Evolutionary conservation across 2,888 invertebrate species (phyloP).

Genomic region (Tipula unca): DNA sequence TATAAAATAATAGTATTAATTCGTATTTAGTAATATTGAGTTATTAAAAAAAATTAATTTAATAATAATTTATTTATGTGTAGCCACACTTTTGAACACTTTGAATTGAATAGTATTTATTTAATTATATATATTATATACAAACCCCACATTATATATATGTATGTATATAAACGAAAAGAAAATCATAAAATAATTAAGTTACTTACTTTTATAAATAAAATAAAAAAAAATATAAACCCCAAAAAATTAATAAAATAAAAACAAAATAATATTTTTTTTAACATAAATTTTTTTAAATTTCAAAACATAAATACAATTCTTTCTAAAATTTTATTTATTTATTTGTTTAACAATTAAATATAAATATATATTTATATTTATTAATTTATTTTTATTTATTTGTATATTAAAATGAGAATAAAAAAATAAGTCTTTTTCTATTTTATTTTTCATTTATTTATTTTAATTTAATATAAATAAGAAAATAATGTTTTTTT

Average conservation of each 20-base stretch:
- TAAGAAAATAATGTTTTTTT: neutral
- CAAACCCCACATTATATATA: neutral
- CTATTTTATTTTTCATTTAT: neutral
- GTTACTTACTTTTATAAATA: neutral
- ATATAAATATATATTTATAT: neutral
- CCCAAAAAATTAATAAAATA: constrained; percentile 10
- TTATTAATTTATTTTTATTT: neutral
- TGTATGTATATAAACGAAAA: neutral
- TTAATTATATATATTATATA: neutral
- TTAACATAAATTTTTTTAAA: neutral
- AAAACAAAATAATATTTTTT: neutral
- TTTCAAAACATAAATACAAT: constrained; percentile 8
- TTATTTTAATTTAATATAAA: neutral
- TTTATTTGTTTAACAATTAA: neutral
- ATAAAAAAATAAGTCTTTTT: constrained; percentile 10
- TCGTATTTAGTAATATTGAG: neutral
- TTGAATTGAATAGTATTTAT: neutral
- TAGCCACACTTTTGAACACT: neutral
- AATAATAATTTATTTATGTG: neutral
- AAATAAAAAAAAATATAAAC: neutral
- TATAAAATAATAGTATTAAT: neutral
- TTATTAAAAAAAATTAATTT: neutral
- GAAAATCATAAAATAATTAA: neutral
- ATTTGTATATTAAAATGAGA: neutral
- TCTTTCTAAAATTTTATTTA: neutral